Base-by-base conservation (phyloP, 2,113 vertebrate species). In the Platichthys stellatus region DNA sequence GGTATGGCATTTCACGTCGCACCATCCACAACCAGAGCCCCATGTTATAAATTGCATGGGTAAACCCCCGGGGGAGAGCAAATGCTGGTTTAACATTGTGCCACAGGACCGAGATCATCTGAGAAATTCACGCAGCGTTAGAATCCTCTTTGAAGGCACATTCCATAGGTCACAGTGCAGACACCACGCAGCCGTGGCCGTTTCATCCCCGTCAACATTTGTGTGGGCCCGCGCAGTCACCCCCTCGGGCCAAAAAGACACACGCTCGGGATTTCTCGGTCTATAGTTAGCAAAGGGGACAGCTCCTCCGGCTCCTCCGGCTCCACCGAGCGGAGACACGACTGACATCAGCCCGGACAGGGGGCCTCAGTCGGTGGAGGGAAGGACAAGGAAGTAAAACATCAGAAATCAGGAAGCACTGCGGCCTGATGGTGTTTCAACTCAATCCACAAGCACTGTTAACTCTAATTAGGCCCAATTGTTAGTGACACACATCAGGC, bases 141-240 rank as follows among this genome's bases (percentile, higher is more conserved):
- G 82, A 89, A 84, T 88, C 75, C 72, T 63, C 86, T 89, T 89
- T 87, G 89, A 91, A 89, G 79, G 74, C 87, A 66, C 91, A 89
- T 89, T 92, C 88, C 80, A 56, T 43, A 84, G 90, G 88, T 92
- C 90, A 88, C 74, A 86, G 87, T 82, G 86, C 85, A 92, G 88
- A 89, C 76, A 79, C 78, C 76, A 62, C 63, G 51, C 86, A 86
- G 90, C 84, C 75, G 38, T 23, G 63, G 63, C 73, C 69, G 70
- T 81, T 90, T 92, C 88, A 88, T 88, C 85, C 86, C 66, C 72
- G 79, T 86, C 92, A 94, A 90, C 91, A 93, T 92, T 93, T 93
- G 89, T 89, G 86, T 21, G 88, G 86, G 89, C 82, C 82, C 40
- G 49, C 76, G 28, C 87, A 82, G 82, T 81, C 70, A 8, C 77